phyloP scores from a whole-genome alignment of 2,888 invertebrate species.

The Crematogaster levior region DNA sequence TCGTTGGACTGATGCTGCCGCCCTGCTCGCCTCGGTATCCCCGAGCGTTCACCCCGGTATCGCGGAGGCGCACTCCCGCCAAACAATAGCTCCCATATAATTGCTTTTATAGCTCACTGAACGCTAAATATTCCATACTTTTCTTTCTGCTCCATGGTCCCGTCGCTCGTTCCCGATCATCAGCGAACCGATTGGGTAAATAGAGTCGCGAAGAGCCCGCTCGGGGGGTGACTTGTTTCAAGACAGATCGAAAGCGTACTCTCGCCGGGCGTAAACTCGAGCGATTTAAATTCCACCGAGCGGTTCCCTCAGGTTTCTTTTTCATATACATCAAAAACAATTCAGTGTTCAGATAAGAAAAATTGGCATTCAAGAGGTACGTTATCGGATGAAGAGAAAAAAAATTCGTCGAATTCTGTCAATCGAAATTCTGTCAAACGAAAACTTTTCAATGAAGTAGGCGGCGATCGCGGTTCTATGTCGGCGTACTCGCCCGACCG shows the following conservation, averaged over 20 bases:
- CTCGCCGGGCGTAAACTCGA: constrained; percentile 39
- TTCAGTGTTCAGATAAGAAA: background rate
- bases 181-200: constrained; percentile 83
- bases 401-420: constrained; percentile 34
- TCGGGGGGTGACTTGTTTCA: constrained; percentile 70
- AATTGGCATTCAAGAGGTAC: background rate
- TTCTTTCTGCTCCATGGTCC: constrained; percentile 79
- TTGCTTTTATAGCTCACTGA: constrained; percentile 86
- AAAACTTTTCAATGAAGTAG: constrained; percentile 50
- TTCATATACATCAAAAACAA: background rate
- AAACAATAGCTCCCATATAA: constrained; percentile 85
- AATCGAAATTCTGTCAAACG: constrained; percentile 24
- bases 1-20: constrained; percentile 73
- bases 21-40: constrained; percentile 59
- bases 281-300: constrained; percentile 30
- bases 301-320: background rate
- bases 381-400: background rate
- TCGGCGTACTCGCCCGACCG: constrained; percentile 41
- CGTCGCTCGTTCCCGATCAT: constrained; percentile 78
- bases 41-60: constrained; percentile 80
- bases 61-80: constrained; percentile 83
- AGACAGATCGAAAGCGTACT: constrained; percentile 62
- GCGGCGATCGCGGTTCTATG: constrained; percentile 34
- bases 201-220: constrained; percentile 71
- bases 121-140: constrained; percentile 86